Evolutionary conservation across 1,140 invertebrate species (phyloP).

Genomic region (Trigoniulus corallinus): DNA sequence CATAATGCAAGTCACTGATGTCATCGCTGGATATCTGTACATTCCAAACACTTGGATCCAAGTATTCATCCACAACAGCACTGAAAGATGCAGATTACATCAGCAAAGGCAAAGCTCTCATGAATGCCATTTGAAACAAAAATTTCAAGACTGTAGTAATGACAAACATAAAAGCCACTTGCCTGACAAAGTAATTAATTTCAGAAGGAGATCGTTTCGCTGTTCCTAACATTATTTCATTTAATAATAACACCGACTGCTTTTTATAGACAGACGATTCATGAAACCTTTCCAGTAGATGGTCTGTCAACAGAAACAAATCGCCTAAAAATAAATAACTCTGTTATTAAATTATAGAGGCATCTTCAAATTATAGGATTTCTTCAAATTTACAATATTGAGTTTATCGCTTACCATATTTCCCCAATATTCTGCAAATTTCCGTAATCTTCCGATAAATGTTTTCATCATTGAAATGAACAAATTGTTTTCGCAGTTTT

Average conservation of each 20-base stretch:
- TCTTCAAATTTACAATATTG: too few relatives aligned
- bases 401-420: not conserved
- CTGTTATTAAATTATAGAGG: too few relatives aligned
- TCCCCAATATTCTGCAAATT: not conserved
- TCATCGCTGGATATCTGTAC: not conserved
- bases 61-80: not conserved
- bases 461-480: not conserved
- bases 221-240: not conserved
- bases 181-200: too few relatives aligned
- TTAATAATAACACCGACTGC: not conserved
- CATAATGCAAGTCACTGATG: not conserved
- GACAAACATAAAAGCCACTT: too few relatives aligned
- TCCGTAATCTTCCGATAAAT: not conserved
- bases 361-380: too few relatives aligned
- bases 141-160: too few relatives aligned
- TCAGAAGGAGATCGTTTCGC: too few relatives aligned
- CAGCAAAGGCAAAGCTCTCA: too few relatives aligned
- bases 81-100: too few relatives aligned
- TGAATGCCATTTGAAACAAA: too few relatives aligned
- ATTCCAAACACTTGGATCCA: not conserved
- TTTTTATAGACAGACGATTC: not conserved
- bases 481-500: not conserved
- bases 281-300: not conserved
- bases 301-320: not conserved
- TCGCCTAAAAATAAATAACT: not conserved